Evolutionary conservation across 2,797 vertebrate species (phyloP), one percentile per base, ranked within the genome.

Genomic region (Characodon lateralis): DNA sequence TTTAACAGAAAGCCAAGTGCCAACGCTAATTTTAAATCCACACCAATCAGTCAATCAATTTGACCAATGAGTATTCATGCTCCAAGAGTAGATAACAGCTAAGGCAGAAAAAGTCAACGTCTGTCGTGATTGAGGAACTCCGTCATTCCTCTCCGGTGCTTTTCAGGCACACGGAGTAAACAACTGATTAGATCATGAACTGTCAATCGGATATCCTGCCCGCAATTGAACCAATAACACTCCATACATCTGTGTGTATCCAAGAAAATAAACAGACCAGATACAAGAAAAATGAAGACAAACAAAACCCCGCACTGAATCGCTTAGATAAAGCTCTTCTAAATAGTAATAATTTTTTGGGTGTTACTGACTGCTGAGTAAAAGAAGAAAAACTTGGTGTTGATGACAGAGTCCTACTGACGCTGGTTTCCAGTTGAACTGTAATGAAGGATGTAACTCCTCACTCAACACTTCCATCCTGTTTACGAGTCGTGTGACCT

Each of bases 401-500:
- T 74, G 63, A 87, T 83, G 81, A 82, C 59, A 50, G 83, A 53
- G 77, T 78, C 76, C 39, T 26, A 76, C 56, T 71, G 81, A 89
- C 46, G 53, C 79, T 68, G 72, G 82, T 85, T 88, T 81, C 83
- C 82, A 80, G 78, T 85, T 80, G 76, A 66, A 88, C 82, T 91
- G 89, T 94, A 89, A 92, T 86, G 88, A 89, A 94, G 94, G 95
- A 96, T 93, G 94, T 95, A 94, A 95, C 94, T 93, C 87, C 89
- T 96, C 95, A 95, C 89, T 95, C 93, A 94, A 88, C 93, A 91
- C 89, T 93, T 92, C 92, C 94, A 96, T 96, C 95, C 95, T 96
- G 95, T 96, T 96, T 96, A 95, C 93, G 74, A 92, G 92, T 92
- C 86, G 85, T 92, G 89, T 92, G 93, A 91, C 89, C 92, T 87